Percentiles rank a stretch among this genome's conserved stretches.
Conservation (phyloP, 2,113 vertebrate genomes). For the Isurus oxyrinchus region DNA sequence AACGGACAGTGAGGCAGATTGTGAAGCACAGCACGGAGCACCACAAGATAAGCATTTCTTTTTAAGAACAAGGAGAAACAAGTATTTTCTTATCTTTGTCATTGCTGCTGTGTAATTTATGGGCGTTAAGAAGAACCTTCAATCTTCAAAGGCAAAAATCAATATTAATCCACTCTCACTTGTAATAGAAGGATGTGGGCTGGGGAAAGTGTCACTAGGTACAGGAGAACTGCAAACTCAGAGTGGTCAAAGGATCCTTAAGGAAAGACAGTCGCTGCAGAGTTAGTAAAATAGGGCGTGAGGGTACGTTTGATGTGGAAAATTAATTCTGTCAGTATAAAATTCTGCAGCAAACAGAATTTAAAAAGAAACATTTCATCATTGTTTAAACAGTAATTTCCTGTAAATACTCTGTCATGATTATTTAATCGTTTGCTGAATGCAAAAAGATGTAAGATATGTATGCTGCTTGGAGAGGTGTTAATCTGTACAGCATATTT, state of each 20-base stretch:
- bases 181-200: constrained; percentile 59
- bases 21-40: not conserved
- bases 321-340: constrained; percentile 15
- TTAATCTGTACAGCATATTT: constrained; percentile 27
- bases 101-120: constrained; percentile 49
- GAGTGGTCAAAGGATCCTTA: not conserved
- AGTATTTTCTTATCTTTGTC: constrained; percentile 37
- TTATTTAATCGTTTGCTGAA: constrained; percentile 22
- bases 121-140: constrained; percentile 52
- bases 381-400: constrained; percentile 34
- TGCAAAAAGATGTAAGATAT: constrained; percentile 8
- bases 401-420: constrained; percentile 22
- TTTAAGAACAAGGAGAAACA: constrained; percentile 34
- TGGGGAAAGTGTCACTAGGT: constrained; percentile 49
- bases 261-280: not conserved
- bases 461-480: not conserved
- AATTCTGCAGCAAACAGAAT: constrained; percentile 32
- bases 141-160: constrained; percentile 53
- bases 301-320: not conserved
- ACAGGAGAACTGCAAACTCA: not conserved
- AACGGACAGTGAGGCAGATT: not conserved
- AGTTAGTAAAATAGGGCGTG: not conserved
- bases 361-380: constrained; percentile 28
- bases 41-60: constrained; percentile 18
- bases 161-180: constrained; percentile 64